Evolutionary conservation across 2,113 vertebrate species (phyloP).

Genomic region (Paramisgurnus dabryanus): DNA sequence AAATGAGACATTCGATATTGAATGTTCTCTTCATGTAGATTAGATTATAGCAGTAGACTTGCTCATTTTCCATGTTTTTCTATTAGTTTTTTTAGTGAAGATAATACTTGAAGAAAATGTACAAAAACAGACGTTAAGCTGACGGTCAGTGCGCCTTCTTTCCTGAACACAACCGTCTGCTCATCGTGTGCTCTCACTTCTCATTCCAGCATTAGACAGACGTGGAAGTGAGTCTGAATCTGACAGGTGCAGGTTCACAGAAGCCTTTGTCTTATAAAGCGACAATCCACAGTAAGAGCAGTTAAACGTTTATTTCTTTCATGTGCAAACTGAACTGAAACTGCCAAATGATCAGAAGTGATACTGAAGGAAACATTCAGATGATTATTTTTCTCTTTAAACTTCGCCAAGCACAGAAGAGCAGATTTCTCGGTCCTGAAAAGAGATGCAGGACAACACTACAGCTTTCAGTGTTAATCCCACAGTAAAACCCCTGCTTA

Average conservation of each 20-base stretch:
- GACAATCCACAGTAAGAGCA: slow-evolving; percentile 82
- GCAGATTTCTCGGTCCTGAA: too few species aligned
- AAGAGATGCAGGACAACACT: too few species aligned
- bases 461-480: too few species aligned
- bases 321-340: slow-evolving; percentile 60
- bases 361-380: neutral
- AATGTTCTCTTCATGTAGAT: slow-evolving; percentile 57
- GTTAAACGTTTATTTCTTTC: slow-evolving; percentile 34
- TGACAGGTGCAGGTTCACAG: slow-evolving; percentile 68
- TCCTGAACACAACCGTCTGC: slow-evolving; percentile 15
- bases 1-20: too few species aligned
- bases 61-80: slow-evolving; percentile 70
- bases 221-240: slow-evolving; percentile 65
- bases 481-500: too few species aligned
- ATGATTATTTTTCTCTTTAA: too few species aligned
- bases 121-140: slow-evolving; percentile 38
- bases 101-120: slow-evolving; percentile 67
- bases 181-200: slow-evolving; percentile 5
- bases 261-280: slow-evolving; percentile 73
- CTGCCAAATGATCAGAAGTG: slow-evolving; percentile 69
- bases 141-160: slow-evolving; percentile 55
- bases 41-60: slow-evolving; percentile 74
- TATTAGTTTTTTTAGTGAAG: slow-evolving; percentile 56
- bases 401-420: too few species aligned
- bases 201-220: slow-evolving; percentile 11